Base-by-base conservation (phyloP, 2,888 invertebrate genomes). In the Diarsia mendica region DNA sequence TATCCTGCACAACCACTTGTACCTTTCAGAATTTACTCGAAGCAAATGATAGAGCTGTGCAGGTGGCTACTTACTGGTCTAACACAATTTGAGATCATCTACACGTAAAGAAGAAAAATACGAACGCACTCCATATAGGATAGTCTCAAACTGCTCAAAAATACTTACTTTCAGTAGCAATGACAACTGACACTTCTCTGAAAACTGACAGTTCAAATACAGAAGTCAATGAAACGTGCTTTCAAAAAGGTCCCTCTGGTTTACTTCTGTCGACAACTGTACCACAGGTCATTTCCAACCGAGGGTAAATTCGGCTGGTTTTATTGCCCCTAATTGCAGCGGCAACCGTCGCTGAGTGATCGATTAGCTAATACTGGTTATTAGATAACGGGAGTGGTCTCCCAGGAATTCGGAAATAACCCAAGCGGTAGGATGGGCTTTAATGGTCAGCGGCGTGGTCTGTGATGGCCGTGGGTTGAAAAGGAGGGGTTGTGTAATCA, bases 251-350 rank as follows among this genome's bases (percentile, higher is more conserved):
- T 18, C 6, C 28, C 10, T 13, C 18, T n/a, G 0, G 5, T 44
- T 3, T 15, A 13, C 3, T 11, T 1, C 44, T 78, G 69, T 64
- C 64, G 64, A 28, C 28, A 74, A 77, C 82, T 63, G 79, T 89
- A 86, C 80, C 28, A 20, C 11, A 53, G 72, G 63, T 46, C 53
- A 71, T 82, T 85, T 86, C 77, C 70, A 79, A 80, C 82, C 65
- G 66, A 79, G 85, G 82, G 82, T 85, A 76, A 87, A 81, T 87
- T 85, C 53, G 65, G 48, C 61, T 72, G 82, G 80, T 87, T 86
- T 81, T 86, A 89, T 86, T 79, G 80, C 81, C 79, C 81, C 68
- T 90, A 90, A 90, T 90, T 87, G 83, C 85, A 86, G 75, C 46
- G 75, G 83, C 83, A 83, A 78, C 67, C 53, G 77, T 73, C 70